phyloP scores from a whole-genome alignment of 2,797 vertebrate genomes.

The Acropternis orthonyx region DNA sequence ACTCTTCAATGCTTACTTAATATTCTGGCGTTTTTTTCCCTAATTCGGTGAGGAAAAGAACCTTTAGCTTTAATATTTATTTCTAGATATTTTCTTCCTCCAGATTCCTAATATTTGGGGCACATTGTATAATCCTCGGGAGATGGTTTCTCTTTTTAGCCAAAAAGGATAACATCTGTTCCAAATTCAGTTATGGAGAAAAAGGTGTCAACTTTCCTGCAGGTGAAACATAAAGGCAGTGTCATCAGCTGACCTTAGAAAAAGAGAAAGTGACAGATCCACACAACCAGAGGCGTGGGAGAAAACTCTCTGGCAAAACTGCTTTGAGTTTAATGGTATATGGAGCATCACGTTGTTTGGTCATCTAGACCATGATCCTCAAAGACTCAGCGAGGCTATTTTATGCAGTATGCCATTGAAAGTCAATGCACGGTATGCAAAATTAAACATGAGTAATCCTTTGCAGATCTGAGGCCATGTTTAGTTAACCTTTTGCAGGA shows the following conservation, averaged over 20 bases:
- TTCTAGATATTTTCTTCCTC: neutral
- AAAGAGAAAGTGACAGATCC: neutral
- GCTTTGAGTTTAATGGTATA: neutral
- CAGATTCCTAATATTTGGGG: neutral
- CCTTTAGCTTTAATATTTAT: neutral
- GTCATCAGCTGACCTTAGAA: neutral
- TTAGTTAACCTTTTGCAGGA: conserved; percentile 46
- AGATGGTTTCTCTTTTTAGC: neutral
- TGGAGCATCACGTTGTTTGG: neutral
- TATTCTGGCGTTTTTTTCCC: neutral
- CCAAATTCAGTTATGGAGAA: neutral
- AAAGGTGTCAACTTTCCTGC: neutral
- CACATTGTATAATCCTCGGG: neutral
- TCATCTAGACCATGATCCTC: neutral
- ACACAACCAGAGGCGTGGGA: neutral
- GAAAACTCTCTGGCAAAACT: neutral
- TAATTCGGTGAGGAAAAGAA: neutral
- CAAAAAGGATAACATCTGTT: neutral
- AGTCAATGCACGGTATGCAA: conserved; percentile 1
- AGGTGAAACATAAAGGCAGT: neutral
- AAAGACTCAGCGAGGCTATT: neutral
- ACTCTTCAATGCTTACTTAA: neutral
- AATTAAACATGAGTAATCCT: conserved; percentile 58
- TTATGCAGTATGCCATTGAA: neutral
- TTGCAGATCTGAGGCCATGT: conserved; percentile 46